Conservation (phyloP, 2,113 vertebrate species). For the Rynchops niger region DNA sequence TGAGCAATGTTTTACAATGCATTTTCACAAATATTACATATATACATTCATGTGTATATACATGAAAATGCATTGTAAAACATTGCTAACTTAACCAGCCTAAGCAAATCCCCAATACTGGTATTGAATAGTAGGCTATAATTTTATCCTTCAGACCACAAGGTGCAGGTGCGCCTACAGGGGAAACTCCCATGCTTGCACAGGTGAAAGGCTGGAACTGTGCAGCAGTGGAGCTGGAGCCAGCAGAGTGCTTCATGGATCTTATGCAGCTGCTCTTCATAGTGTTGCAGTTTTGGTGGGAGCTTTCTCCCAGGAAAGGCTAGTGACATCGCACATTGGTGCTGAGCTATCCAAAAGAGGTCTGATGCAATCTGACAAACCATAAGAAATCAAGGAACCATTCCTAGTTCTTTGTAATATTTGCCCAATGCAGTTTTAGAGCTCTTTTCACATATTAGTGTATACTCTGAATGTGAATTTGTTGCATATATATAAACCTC, state of each 20-base stretch:
- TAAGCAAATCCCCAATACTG: not conserved
- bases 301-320: not conserved
- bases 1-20: not conserved
- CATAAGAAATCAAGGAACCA: not conserved
- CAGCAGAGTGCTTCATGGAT: not conserved
- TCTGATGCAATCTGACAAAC: not conserved
- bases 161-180: not conserved
- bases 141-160: not conserved
- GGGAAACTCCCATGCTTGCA: accelerated
- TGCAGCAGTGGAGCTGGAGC: not conserved
- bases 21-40: not conserved
- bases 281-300: not conserved
- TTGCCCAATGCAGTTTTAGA: not conserved
- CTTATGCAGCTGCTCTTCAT: not conserved
- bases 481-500: not conserved
- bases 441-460: not conserved
- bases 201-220: not conserved
- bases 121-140: not conserved
- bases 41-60: not conserved
- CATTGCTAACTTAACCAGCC: not conserved
- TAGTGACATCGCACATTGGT: not conserved
- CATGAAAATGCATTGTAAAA: not conserved
- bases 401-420: not conserved
- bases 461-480: not conserved
- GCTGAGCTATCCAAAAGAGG: not conserved